Evolutionary conservation across 2,888 invertebrate genomes (phyloP).

Genomic region (Rhogogaster chlorosoma): DNA sequence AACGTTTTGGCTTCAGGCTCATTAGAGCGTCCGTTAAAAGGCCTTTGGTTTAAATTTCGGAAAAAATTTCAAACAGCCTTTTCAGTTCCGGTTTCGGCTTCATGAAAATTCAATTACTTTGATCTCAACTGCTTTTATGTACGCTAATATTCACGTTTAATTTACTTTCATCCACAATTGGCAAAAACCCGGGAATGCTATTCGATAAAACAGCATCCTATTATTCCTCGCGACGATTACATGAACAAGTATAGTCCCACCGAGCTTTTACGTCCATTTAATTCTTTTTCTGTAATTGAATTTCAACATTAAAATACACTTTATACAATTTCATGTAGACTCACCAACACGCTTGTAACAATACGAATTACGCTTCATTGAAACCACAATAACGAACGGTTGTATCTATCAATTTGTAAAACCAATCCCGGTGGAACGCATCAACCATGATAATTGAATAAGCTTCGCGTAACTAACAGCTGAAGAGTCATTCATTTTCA

Average conservation of each 20-base stretch:
- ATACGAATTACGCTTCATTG: not conserved
- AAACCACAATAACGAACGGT: conserved; percentile 14
- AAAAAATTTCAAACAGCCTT: not conserved
- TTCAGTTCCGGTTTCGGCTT: not conserved
- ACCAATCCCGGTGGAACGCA: not conserved
- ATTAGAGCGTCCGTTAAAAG: not conserved
- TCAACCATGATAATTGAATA: not conserved
- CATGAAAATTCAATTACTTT: not conserved
- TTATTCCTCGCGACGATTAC: not conserved
- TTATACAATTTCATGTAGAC: not conserved
- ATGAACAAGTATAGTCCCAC: no score
- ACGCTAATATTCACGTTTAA: not conserved
- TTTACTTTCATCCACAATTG: not conserved
- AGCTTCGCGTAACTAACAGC: not conserved
- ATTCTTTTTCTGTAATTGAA: not conserved
- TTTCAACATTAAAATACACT: not conserved
- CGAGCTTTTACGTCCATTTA: not conserved
- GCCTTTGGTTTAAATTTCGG: not conserved
- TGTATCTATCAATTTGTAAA: not conserved
- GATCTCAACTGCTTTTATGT: not conserved
- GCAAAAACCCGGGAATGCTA: not conserved
- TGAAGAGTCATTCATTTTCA: conserved; percentile 1
- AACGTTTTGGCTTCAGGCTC: not conserved
- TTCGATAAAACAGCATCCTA: not conserved
- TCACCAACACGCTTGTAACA: not conserved